Percentiles rank a stretch among this genome's conserved stretches.
phyloP scores from a whole-genome alignment of 2,113 vertebrate species.

The Amphiprion percula region DNA sequence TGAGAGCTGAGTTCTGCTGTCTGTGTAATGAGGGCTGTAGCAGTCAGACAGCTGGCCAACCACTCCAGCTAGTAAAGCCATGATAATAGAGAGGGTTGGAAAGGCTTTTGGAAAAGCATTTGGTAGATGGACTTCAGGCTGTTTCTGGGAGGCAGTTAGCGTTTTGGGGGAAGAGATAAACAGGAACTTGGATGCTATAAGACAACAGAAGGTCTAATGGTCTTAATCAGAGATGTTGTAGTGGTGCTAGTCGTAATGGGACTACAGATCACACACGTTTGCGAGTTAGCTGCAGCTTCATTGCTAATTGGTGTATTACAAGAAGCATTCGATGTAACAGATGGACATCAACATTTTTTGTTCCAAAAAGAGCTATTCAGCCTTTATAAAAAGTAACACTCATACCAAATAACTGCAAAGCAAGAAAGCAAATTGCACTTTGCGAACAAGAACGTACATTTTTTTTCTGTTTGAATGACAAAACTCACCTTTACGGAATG shows the following conservation, averaged over 20 bases:
- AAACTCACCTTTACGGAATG: neutral
- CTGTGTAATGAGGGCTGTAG: slow-evolving; percentile 72
- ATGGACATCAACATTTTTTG: slow-evolving; percentile 66
- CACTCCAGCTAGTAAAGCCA: slow-evolving; percentile 66
- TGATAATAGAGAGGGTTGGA: slow-evolving; percentile 64
- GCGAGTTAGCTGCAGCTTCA: slow-evolving; percentile 57
- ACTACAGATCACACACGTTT: slow-evolving; percentile 64
- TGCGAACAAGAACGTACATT: neutral
- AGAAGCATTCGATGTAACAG: slow-evolving; percentile 66
- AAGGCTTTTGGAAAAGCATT: slow-evolving; percentile 62
- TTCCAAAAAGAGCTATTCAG: slow-evolving; percentile 56
- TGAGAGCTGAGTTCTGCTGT: slow-evolving; percentile 73
- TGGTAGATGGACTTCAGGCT: slow-evolving; percentile 70
- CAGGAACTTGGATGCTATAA: slow-evolving; percentile 72
- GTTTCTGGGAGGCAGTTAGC: slow-evolving; percentile 69
- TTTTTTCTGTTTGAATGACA: slow-evolving; percentile 1
- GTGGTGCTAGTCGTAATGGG: slow-evolving; percentile 66
- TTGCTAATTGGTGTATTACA: slow-evolving; percentile 69
- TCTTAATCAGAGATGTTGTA: slow-evolving; percentile 74
- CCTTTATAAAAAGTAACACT: slow-evolving; percentile 35
- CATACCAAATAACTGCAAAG: slow-evolving; percentile 25
- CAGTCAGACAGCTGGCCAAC: slow-evolving; percentile 71
- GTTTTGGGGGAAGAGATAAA: slow-evolving; percentile 67
- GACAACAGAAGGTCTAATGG: slow-evolving; percentile 80
- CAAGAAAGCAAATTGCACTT: slow-evolving; percentile 5